Percentiles rank a stretch among this genome's conserved stretches.
These are phyloP conservation scores for Furnarius figulus DNA, from an alignment of 2,113 vertebrate species.

Conservation along the genomic window DNA sequence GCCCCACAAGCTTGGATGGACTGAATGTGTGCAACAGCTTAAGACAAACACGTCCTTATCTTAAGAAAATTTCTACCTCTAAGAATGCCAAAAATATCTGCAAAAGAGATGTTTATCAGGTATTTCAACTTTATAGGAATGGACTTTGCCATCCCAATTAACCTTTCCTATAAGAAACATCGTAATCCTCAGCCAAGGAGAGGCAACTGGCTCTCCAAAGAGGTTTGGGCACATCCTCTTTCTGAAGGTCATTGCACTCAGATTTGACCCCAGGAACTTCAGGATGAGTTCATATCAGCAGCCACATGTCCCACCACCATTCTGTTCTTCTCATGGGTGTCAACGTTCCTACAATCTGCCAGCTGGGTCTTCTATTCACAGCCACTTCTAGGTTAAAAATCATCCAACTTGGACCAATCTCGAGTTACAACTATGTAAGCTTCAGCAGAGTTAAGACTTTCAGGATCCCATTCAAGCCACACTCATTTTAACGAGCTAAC, in stretches of 20 bases:
- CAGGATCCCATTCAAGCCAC: conserved; percentile 54
- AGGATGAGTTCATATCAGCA: background rate
- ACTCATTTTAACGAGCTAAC: conserved; percentile 22
- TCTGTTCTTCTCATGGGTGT: background rate
- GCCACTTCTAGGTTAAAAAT: conserved; percentile 17
- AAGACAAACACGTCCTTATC: background rate
- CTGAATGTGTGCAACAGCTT: background rate
- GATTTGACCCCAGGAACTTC: background rate
- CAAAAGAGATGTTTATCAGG: background rate
- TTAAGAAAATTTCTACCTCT: background rate
- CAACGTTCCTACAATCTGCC: background rate
- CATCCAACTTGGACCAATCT: background rate
- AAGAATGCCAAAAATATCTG: background rate
- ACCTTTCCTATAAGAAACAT: background rate
- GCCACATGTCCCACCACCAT: background rate
- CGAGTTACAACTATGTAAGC: background rate
- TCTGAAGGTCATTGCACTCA: background rate
- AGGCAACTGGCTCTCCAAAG: background rate
- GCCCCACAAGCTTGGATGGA: background rate
- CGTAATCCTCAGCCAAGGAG: background rate
- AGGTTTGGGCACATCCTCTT: background rate
- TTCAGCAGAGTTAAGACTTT: background rate
- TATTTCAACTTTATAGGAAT: background rate
- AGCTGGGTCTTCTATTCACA: background rate
- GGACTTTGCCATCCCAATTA: background rate